A percentile compares a stretch with the other conserved stretches of the same genome.
Evolutionary conservation across 2,113 vertebrate species (phyloP).

Genomic region (Brienomyrus longianalis): DNA sequence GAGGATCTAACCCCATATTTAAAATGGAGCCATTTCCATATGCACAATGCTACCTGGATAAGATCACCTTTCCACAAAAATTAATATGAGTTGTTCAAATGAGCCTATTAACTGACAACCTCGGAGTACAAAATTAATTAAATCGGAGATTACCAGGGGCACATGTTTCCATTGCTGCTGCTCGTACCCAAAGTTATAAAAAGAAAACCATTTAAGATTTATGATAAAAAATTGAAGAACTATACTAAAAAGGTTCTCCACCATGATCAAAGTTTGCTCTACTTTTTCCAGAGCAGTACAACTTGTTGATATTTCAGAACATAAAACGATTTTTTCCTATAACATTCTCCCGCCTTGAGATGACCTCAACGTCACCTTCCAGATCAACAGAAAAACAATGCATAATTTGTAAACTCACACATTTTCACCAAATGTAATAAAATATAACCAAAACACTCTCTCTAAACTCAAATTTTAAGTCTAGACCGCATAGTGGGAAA

Average conservation of each 20-base stretch:
- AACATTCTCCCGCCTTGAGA: not conserved
- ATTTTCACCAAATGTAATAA: not conserved
- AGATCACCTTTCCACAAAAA: not conserved
- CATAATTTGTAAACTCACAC: not conserved
- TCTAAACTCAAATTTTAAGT: not conserved
- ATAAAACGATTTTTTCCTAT: not conserved
- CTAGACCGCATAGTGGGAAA: not conserved
- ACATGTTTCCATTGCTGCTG: not conserved
- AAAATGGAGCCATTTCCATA: not conserved
- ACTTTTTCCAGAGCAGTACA: not conserved
- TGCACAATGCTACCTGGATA: not conserved
- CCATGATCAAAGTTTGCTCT: not conserved
- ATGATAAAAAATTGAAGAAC: not conserved
- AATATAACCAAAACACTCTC: not conserved
- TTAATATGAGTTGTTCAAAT: not conserved
- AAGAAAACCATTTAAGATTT: constrained; percentile 4
- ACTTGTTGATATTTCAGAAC: not conserved
- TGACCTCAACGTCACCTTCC: not conserved
- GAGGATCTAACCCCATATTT: not conserved
- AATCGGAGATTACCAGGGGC: not conserved
- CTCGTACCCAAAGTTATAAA: not conserved
- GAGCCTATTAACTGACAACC: constrained; percentile 3
- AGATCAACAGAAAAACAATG: not conserved
- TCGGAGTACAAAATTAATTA: not conserved
- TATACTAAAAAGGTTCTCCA: not conserved